These are phyloP conservation scores for Dolichotis patagonum DNA, from an alignment of 2,113 vertebrate species.

Conservation along the genomic window DNA sequence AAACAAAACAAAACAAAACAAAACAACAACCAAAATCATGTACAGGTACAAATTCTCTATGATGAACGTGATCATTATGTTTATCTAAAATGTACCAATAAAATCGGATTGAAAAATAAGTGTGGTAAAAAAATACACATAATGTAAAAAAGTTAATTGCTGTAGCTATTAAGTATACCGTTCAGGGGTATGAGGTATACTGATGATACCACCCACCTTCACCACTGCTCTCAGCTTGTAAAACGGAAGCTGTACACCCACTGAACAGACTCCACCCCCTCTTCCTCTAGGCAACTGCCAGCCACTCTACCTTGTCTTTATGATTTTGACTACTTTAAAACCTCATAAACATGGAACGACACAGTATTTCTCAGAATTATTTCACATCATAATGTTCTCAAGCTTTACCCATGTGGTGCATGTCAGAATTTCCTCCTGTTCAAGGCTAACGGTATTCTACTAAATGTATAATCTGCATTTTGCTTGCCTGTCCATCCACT, in stretches of 20 bases:
- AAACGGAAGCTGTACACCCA: no score
- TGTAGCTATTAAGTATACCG: background rate
- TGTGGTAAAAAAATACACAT: no score
- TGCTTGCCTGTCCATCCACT: background rate
- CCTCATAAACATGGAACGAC: background rate
- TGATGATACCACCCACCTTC: background rate
- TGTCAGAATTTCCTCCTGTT: background rate
- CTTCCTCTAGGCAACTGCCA: background rate
- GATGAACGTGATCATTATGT: background rate
- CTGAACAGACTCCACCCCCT: background rate
- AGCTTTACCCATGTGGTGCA: background rate
- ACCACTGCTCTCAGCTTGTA: background rate
- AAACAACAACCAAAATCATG: no score
- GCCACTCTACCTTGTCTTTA: background rate
- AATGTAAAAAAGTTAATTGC: background rate
- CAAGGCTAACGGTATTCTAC: background rate
- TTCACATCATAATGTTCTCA: background rate
- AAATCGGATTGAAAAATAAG: background rate
- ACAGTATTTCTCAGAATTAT: background rate
- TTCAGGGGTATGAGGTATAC: background rate
- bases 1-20: no score
- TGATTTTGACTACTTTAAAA: background rate
- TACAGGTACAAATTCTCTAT: background rate
- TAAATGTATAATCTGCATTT: background rate
- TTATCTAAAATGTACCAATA: background rate